A percentile compares a stretch with the other conserved stretches of the same genome.
Conservation (phyloP, 2,113 vertebrate species). For the Vidua macroura region DNA sequence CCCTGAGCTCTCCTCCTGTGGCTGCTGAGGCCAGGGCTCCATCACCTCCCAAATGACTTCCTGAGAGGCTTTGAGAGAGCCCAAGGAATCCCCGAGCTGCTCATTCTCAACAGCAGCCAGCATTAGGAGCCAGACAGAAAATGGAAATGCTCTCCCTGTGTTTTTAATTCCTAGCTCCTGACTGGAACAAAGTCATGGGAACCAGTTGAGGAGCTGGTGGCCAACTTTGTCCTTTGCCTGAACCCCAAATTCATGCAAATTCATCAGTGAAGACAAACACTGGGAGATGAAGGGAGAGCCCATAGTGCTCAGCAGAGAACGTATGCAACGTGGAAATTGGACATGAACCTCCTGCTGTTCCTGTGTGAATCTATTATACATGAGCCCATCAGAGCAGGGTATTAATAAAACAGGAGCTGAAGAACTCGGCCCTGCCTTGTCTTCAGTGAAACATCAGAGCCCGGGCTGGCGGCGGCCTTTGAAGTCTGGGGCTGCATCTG, state of each 20-base stretch:
- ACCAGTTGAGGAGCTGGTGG: background rate
- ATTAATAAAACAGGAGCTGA: constrained; percentile 77
- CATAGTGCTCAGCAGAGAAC: background rate
- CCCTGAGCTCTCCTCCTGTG: background rate
- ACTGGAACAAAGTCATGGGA: background rate
- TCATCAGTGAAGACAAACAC: background rate
- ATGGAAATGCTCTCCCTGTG: background rate
- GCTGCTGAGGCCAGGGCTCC: background rate
- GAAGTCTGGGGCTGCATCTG: background rate
- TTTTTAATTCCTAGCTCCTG: background rate
- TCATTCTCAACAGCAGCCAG: background rate
- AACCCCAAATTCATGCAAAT: background rate
- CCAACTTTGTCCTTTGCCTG: background rate
- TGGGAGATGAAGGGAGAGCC: background rate
- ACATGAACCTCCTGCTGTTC: constrained; percentile 56
- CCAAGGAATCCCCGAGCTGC: background rate
- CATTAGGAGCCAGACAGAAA: background rate
- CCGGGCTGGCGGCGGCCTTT: background rate
- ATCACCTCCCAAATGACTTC: background rate
- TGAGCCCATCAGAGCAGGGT: constrained; percentile 30
- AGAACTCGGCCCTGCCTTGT: constrained; percentile 51
- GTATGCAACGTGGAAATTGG: background rate
- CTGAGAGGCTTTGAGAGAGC: background rate
- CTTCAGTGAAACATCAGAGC: constrained; percentile 28
- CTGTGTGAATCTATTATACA: constrained; percentile 73